A percentile compares a stretch with the other conserved stretches of the same genome.
Conservation (phyloP, 2,797 vertebrate genomes). For the Protonibea diacanthus region DNA sequence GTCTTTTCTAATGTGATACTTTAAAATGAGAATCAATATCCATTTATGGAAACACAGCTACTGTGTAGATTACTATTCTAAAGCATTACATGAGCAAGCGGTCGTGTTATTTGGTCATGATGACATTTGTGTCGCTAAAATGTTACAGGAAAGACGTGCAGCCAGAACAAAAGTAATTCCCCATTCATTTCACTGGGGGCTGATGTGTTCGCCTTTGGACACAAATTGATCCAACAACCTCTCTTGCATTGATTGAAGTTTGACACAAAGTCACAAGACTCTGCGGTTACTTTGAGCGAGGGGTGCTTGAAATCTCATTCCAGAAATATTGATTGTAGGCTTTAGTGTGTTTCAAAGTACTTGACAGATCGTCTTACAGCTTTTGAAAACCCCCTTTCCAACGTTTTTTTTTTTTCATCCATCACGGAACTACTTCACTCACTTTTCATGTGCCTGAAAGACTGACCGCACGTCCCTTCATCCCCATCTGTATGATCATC, state of each 20-base stretch:
- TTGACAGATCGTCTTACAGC: background rate
- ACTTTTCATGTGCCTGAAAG: background rate
- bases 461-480: background rate
- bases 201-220: rapidly evolving
- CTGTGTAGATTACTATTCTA: background rate
- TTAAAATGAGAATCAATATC: too few relatives aligned
- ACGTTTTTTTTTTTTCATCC: background rate
- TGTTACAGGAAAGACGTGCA: background rate
- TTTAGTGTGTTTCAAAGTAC: constrained; percentile 1
- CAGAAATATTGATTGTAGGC: background rate
- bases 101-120: background rate
- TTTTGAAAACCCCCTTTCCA: constrained; percentile 3
- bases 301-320: background rate
- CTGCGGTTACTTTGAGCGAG: background rate
- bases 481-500: background rate
- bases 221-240: background rate
- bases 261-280: background rate
- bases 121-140: background rate
- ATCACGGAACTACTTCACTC: background rate
- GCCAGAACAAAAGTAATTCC: background rate
- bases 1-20: too few relatives aligned
- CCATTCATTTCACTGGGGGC: background rate
- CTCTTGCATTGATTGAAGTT: background rate
- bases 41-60: too few relatives aligned
- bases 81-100: background rate